Evolutionary conservation across 2,113 vertebrate genomes (phyloP).

Genomic region (human): GRCh38 chr6:11146501-11147000

Average conservation of each 20-base stretch:
- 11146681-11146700: not conserved
- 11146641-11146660: accelerated
- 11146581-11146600: not conserved
- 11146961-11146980: not conserved
- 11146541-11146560: not conserved
- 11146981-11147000: not conserved
- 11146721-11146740: not conserved
- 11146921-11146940: not conserved
- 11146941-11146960: not conserved
- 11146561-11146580: not conserved
- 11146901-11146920: not conserved
- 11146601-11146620: not conserved
- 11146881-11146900: not conserved
- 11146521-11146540: not conserved
- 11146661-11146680: not conserved
- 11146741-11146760: not conserved
- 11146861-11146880: not conserved
- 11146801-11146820: not conserved
- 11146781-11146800: not conserved
- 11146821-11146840: not conserved
- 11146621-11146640: not conserved
- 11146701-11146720: not conserved
- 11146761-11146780: not conserved
- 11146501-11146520: accelerated
- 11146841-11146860: not conserved